A percentile compares a stretch with the other conserved stretches of the same genome.
Evolutionary conservation across 2,113 vertebrate genomes (phyloP).

Genomic region (Phalacrocorax carbo): DNA sequence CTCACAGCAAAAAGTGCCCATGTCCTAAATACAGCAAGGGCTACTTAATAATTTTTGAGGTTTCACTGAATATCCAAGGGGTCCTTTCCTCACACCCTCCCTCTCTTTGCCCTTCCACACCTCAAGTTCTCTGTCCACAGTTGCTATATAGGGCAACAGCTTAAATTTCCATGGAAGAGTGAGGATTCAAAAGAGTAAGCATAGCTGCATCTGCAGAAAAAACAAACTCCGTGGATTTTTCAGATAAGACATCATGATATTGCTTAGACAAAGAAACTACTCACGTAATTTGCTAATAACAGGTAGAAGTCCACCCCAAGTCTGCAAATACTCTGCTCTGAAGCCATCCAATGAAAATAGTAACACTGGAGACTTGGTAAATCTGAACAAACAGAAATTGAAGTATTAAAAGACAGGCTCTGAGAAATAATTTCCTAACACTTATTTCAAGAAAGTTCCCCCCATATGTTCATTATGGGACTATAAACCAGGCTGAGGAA

Average conservation of each 20-base stretch:
- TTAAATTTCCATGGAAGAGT: not conserved
- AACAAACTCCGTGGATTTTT: not conserved
- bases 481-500: not conserved
- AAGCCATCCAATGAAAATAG: conserved; percentile 96
- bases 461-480: not conserved
- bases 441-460: not conserved
- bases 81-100: not conserved
- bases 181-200: not conserved
- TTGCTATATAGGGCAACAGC: not conserved
- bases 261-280: conserved; percentile 66
- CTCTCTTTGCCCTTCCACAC: not conserved
- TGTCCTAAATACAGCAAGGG: not conserved
- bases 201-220: not conserved
- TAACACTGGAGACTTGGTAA: conserved; percentile 85
- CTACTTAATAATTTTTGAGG: not conserved
- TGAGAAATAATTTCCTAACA: not conserved
- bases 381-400: conserved; percentile 77
- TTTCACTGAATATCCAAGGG: not conserved
- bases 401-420: conserved; percentile 27
- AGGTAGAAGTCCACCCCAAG: conserved; percentile 82
- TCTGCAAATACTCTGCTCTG: conserved; percentile 87
- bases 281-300: conserved; percentile 91
- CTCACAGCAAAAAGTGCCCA: not conserved
- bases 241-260: not conserved
- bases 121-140: not conserved